Evolutionary conservation across 1,140 invertebrate genomes (phyloP), one percentile per base, ranked within the genome.

Genomic region (Arion vulgaris): DNA sequence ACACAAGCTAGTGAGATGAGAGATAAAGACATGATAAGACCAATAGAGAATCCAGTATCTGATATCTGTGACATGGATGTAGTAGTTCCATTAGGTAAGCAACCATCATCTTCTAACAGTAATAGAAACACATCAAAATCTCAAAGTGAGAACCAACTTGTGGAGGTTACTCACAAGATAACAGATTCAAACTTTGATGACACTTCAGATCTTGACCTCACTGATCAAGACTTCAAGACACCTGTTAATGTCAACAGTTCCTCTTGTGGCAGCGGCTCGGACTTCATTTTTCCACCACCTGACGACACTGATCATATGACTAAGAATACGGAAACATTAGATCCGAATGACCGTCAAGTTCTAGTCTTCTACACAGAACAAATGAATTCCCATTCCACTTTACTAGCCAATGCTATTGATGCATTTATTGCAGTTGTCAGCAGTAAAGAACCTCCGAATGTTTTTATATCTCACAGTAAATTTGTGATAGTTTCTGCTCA

Each of bases 401-500:
- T 97, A 89, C 93, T 98, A 39, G 95, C 96, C 81, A 96, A 96
- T 84, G 96, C 97, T 19, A 97, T 98, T 82, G 96, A 98, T 89
- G 96, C 96, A 0, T 98, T 99, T 92, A 94, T 98, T 13, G 94
- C 95, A 81, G 97, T 96, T 1, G 96, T 99, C 34, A 96, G 97
- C 88, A 96, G 96, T 90, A 97, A 97, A 89, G 96, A 97, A 91
- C 96, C 97, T 36, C 97, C 97, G 0, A 97, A 97, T 92, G 95
- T 97, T 78, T 98, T 98, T 90, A 95, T 98, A 28, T 96, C 96
- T 38, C 96, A 98, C 90, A 96, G 96, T 23, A 98, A 98, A 92
- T 97, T 97, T 91, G 96, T 99, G 2, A 96, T 98, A 32, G 93
- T 98, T 7, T 96, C 96, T 89, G 97, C 97, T 34, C 97, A 98